Conservation (phyloP, 2,797 vertebrate species). For the Chiloscyllium punctatum region DNA sequence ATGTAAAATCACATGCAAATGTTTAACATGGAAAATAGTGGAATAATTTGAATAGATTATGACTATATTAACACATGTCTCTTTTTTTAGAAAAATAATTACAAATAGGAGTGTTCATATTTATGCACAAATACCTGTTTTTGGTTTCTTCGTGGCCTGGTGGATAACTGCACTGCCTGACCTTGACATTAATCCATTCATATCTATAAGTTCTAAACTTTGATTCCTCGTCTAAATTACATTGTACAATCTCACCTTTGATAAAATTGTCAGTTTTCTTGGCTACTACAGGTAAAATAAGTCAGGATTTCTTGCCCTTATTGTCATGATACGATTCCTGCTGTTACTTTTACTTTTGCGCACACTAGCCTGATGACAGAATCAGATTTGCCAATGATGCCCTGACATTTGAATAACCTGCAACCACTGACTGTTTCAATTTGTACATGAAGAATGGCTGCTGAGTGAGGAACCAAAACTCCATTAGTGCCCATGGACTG, state of each 20-base stretch:
- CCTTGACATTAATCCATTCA: neutral
- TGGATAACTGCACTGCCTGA: neutral
- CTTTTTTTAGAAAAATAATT: neutral
- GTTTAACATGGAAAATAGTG: neutral
- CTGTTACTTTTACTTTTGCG: neutral
- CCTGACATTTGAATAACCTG: neutral
- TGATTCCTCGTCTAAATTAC: neutral
- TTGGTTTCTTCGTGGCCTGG: neutral
- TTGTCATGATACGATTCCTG: neutral
- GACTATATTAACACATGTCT: too few species aligned
- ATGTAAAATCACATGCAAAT: neutral
- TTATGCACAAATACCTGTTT: neutral
- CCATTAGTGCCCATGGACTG: neutral
- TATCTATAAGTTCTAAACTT: neutral
- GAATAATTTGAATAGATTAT: constrained; percentile 5
- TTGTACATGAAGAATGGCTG: neutral
- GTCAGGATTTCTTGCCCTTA: neutral
- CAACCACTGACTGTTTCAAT: neutral
- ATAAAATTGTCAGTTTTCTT: neutral
- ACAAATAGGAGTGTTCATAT: neutral
- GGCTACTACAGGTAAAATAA: neutral
- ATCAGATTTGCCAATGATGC: neutral
- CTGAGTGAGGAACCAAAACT: neutral
- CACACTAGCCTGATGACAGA: neutral
- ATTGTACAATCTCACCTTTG: neutral